Conservation (phyloP, 1,140 invertebrate species). For the Brachionus plicatilis region DNA sequence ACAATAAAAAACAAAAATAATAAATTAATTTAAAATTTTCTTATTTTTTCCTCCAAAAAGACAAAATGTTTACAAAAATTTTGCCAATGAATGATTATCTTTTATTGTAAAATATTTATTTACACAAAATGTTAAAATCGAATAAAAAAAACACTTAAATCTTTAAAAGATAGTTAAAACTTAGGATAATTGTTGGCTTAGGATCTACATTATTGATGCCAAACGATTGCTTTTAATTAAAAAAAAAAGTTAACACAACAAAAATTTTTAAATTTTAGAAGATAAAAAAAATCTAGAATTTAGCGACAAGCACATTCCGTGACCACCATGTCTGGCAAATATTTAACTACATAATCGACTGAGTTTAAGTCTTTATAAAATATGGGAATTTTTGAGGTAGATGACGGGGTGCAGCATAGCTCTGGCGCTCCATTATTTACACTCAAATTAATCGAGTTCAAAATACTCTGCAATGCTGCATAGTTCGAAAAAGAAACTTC, state of each 20-base stretch:
- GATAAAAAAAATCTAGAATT: background rate
- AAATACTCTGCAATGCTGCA: conserved; percentile 23
- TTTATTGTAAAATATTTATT: background rate
- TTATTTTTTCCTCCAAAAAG: too few species aligned
- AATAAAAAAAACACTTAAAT: conserved; percentile 19
- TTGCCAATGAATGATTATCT: too few species aligned
- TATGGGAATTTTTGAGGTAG: background rate
- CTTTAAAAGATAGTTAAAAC: background rate
- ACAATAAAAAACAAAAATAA: too few species aligned
- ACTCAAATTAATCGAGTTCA: conserved; percentile 18
- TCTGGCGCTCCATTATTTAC: background rate
- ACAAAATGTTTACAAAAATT: too few species aligned
- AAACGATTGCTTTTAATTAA: background rate
- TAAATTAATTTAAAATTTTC: too few species aligned
- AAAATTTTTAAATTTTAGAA: background rate
- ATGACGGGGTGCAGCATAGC: conserved; percentile 13
- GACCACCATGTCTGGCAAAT: conserved; percentile 37
- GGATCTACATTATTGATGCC: background rate
- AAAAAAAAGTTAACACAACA: background rate
- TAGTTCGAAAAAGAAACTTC: conserved; percentile 1
- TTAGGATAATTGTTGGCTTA: background rate
- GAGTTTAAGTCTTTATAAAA: conserved; percentile 28
- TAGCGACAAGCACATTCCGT: conserved; percentile 35
- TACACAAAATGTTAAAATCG: background rate
- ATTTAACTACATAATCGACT: conserved; percentile 29